Conservation (phyloP, 2,797 vertebrate genomes). For the Tadarida brasiliensis region DNA sequence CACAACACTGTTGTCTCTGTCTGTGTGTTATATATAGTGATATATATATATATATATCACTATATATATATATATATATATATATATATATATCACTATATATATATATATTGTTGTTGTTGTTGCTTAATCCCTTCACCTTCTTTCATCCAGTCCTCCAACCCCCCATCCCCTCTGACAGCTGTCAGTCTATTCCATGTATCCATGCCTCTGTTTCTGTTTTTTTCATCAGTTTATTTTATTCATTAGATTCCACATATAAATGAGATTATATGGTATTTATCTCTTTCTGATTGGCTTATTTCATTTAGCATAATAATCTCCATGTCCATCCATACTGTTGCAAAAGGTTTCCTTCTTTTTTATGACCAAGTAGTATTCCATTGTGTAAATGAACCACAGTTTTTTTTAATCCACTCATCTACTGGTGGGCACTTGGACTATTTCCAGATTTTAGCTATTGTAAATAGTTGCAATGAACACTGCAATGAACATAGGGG, state of each 20-base stretch:
- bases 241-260: background rate
- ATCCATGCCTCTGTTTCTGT: background rate
- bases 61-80: too few relatives aligned
- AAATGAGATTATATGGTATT: background rate
- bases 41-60: too few relatives aligned
- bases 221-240: background rate
- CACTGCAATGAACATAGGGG: background rate
- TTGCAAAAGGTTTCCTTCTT: background rate
- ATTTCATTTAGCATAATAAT: background rate
- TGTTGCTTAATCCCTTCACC: background rate
- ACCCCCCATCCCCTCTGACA: background rate
- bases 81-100: too few relatives aligned
- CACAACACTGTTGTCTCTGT: background rate
- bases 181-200: background rate
- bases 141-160: background rate
- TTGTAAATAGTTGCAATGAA: background rate
- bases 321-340: background rate
- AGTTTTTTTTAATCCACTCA: background rate
- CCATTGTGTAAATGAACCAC: background rate
- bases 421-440: background rate
- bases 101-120: too few relatives aligned
- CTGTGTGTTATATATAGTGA: background rate
- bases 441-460: background rate
- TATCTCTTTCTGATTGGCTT: background rate
- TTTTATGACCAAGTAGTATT: background rate